Base-by-base conservation (phyloP, 2,113 vertebrate species). In the Tautogolabrus adspersus region DNA sequence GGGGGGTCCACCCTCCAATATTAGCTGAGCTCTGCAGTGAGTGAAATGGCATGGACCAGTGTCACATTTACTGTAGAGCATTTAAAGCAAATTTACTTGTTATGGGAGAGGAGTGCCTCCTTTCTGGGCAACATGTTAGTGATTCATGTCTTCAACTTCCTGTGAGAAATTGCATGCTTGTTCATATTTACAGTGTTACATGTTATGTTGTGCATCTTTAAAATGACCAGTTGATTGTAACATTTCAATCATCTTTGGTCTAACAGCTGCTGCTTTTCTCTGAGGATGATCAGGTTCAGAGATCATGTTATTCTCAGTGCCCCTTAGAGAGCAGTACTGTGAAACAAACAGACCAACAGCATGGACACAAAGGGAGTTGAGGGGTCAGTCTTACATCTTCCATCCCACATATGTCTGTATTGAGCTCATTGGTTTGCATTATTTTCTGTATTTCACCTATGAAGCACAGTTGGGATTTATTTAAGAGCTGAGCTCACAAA, bases 401-500 rank as follows among this genome's bases (percentile, higher is more conserved):
- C 26, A n/a, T 21, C 72, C 60, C 38, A 65, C 42, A 22, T 37
- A 21, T 10, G 23, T 21, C 56, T 60, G 2, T 68, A 38, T 51
- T 69, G 18, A 59, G 23, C 6, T 60, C 34, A 67, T 49, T 72
- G 62, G 12, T 13, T 40, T 44, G 34, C 19, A 26, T 30, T 19
- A 12, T 30, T 42, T 34, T 3, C 7, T 18, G 30, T 38, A 47
- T 22, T 58, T 66, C 30, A 34, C 30, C 63, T 51, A 49, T 23
- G 23, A 70, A 15, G 8, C 37, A 47, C 37, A 55, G 72, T 37
- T 44, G 38, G 68, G 62, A 63, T 82, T 69, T 74, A 62, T 72
- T 59, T 51, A 57, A 68, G 44, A 62, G 49, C 61, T 52, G 38
- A 65, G 58, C 46, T 23, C 18, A 34, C 52, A 79, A 72, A 75